Evolutionary conservation across 64 coral and sea anemone genomes (phyloP), one percentile per base, ranked within the genome.

Genomic region (Dendronephthya gigantea): DNA sequence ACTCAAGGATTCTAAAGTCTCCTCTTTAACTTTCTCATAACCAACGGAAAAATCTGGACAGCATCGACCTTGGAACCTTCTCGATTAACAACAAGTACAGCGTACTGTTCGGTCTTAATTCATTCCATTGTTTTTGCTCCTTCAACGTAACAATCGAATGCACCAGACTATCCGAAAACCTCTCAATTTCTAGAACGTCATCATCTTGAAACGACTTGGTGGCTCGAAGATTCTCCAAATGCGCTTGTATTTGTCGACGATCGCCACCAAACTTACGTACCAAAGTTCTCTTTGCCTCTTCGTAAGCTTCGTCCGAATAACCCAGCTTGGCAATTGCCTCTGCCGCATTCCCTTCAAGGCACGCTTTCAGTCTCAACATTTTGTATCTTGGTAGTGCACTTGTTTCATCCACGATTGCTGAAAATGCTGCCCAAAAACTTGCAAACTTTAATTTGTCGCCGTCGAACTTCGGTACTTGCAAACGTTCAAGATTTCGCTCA

Each of bases 371-470:
- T 32, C 49, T 16, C 36, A 86, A 56, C 58, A 86, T 70, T n/a
- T 86, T 86, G 19, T 86, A 68, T 16, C 70, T 86, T 13, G 85
- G 25, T 29, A 52, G 58, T 70, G 50, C 58, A 25, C 31, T 52
- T 34, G 84, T 68, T 9, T 69, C 13, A 69, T 45, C 84, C 28
- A 86, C 84, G 16, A 68, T 65, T 41, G 48, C 66, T 69, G 23
- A 17, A 37, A 86, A 86, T 30, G 85, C 31, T 17, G 23, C 85
- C 85, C 85, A 69, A 70, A 85, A 86, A 70, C 40, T 41, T 0
- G 36, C 58, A 68, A 86, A 69, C 40, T 86, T 86, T 7, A 39
- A 35, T 70, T 86, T 86, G 31, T 86, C 58, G 16, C 59, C 56
- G 38, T 70, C 56, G 29, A 69, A 86, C 45, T 74, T 86, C 32